phyloP scores from a whole-genome alignment of 2,797 vertebrate genomes.

The Dryobates pubescens region DNA sequence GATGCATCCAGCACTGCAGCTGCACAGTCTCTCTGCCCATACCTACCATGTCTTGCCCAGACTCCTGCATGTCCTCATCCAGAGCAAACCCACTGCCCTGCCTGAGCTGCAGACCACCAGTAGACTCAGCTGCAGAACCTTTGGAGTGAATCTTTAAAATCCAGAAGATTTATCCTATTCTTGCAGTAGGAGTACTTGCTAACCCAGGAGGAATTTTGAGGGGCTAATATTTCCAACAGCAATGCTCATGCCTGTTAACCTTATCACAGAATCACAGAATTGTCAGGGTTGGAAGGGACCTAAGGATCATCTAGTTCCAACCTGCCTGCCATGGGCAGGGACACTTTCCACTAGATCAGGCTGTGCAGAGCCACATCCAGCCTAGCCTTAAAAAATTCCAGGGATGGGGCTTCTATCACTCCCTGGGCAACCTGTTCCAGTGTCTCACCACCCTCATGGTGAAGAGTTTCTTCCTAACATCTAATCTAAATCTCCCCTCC shows the following conservation, averaged over 20 bases:
- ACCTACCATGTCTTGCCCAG: background rate
- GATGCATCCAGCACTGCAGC: rapidly evolving
- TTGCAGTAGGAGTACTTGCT: background rate
- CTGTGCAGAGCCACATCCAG: too few relatives aligned
- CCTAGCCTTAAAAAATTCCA: too few relatives aligned
- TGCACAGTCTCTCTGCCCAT: background rate
- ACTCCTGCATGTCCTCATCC: background rate
- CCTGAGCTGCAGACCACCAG: background rate
- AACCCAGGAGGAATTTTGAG: background rate
- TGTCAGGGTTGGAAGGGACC: too few relatives aligned
- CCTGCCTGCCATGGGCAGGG: too few relatives aligned
- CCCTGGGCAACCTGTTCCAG: too few relatives aligned
- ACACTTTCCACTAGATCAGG: too few relatives aligned
- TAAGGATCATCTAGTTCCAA: too few relatives aligned
- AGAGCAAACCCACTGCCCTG: background rate
- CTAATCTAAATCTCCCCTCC: too few relatives aligned
- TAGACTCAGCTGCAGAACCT: background rate
- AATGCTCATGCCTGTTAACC: background rate
- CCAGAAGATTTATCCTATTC: background rate
- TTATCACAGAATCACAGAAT: background rate
- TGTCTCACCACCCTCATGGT: too few relatives aligned
- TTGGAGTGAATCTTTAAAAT: background rate
- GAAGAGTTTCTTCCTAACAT: too few relatives aligned
- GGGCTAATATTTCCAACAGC: background rate
- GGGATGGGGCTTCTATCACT: too few relatives aligned